Conservation (phyloP, 92 coral and sea anemone species). For the Galaxea fascicularis region DNA sequence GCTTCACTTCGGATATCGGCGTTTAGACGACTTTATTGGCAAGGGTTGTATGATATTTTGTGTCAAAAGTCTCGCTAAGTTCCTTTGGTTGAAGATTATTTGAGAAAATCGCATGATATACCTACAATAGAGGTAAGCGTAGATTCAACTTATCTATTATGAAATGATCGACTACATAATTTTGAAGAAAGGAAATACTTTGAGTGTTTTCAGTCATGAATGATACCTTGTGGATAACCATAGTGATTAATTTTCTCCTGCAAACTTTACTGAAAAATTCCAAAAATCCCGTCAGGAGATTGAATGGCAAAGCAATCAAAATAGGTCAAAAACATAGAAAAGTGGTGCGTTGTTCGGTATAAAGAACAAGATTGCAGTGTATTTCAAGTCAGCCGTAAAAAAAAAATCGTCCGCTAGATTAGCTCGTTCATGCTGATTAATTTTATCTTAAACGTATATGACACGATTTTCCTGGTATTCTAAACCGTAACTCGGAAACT, state of each 20-base stretch:
- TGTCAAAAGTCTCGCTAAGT: not conserved
- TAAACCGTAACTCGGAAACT: no score
- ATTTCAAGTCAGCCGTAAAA: constrained; percentile 23
- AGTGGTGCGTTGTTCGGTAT: not conserved
- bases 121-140: no score
- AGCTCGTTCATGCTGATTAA: not conserved
- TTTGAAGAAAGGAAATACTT: no score
- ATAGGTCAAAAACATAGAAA: not conserved
- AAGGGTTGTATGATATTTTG: not conserved
- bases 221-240: no score
- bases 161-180: no score
- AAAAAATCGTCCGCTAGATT: not conserved
- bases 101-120: no score
- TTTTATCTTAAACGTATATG: not conserved
- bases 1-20: not conserved
- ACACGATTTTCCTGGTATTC: not conserved
- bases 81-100: not conserved
- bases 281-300: not conserved
- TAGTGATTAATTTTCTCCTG: not conserved
- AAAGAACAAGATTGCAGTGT: not conserved
- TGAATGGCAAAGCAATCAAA: not conserved
- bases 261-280: not conserved
- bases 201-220: no score
- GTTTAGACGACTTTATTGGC: not conserved
- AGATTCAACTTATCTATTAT: no score